Base-by-base conservation (phyloP, 2,113 vertebrate species). In the Phaetusa simplex region DNA sequence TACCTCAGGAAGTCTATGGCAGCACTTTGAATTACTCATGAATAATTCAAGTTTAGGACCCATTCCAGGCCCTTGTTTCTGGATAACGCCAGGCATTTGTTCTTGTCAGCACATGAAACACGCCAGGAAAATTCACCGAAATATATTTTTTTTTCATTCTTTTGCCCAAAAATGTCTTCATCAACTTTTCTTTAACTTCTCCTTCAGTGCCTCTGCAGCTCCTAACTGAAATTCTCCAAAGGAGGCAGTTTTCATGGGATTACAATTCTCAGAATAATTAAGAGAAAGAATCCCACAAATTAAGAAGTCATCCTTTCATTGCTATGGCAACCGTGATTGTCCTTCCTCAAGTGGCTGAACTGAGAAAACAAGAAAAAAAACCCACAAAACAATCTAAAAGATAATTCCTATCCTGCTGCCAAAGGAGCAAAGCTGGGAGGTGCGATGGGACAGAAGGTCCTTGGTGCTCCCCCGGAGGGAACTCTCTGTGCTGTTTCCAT, bases 281-380 rank as follows among this genome's bases (percentile, higher is more conserved):
- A 74, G 85, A 53, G 61, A 58, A 89, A 95, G 93, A 84, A 76
- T 79, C 40, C 52, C 45, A 69, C 40, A 93, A 95, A 96, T 94
- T 78, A 94, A 97, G 89, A 91, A 95, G 38, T 93, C 89, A 91
- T 79, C 70, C 26, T 93, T 79, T 24, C 43, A 56, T 93, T 62
- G 34, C 77, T 71, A 89, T 96, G 84, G 87, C 84, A 97, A 95
- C 91, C 20, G 43, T 61, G 49, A 82, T 56, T 76, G 93, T 94
- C 89, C 85, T 91, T 74, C 52, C 70, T 95, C 70, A 74, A 84
- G 84, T 34, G 73, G 70, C 70, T 94, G 84, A 85, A 76, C 55
- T 34, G 52, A 43, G 52, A 86, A 93, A 92, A 94, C 62, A 76
- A 67, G 47, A 15, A 42, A 59, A 52, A 45, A 50, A 42, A 24